phyloP scores from a whole-genome alignment of 2,888 invertebrate species.

The Drosophila meridiana region DNA sequence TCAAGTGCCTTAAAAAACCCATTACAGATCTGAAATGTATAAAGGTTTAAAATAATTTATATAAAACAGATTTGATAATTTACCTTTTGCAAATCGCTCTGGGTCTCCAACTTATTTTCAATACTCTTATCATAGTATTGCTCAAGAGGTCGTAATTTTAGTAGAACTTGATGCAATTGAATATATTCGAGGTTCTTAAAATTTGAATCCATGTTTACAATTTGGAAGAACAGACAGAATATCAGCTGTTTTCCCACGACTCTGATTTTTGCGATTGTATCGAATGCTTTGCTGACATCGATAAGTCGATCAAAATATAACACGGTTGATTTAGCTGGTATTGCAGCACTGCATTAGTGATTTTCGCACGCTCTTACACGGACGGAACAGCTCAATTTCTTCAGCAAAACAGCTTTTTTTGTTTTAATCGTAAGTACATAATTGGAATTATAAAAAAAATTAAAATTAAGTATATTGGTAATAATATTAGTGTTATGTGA shows the following conservation, averaged over 20 bases:
- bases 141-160: constrained; percentile 30
- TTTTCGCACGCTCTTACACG: constrained; percentile 47
- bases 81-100: constrained; percentile 36
- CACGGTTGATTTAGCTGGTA: background rate
- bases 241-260: background rate
- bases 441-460: background rate
- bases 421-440: constrained; percentile 84
- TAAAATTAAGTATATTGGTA: background rate
- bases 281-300: background rate
- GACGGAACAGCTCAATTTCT: constrained; percentile 60
- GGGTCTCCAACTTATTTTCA: background rate
- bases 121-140: constrained; percentile 19
- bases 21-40: constrained; percentile 33
- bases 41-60: background rate
- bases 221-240: background rate
- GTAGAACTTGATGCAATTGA: constrained; percentile 35
- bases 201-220: constrained; percentile 27
- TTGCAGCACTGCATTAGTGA: constrained; percentile 41
- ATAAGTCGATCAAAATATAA: background rate
- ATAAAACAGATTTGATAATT: background rate
- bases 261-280: constrained; percentile 11
- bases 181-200: constrained; percentile 37
- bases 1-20: constrained; percentile 31
- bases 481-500: background rate
- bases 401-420: constrained; percentile 84